Percentiles rank a stretch among this genome's conserved stretches.
Conservation (phyloP, 2,888 invertebrate genomes). For the Tetheella fluctuosa region DNA sequence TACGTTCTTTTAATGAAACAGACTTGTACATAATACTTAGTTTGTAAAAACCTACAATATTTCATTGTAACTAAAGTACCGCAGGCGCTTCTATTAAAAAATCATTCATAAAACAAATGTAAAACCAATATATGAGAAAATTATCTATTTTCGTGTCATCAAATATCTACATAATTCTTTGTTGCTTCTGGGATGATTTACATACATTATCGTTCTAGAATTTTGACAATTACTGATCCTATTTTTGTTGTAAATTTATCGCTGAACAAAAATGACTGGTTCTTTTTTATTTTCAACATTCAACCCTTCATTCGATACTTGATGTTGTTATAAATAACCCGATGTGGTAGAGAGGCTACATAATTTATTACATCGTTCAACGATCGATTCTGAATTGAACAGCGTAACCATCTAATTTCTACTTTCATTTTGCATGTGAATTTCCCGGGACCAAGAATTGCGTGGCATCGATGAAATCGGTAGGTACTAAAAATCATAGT, state of each 20-base stretch:
- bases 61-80: constrained; percentile 3
- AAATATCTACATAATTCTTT: too few relatives aligned
- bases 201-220: too few relatives aligned
- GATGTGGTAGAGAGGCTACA: constrained; percentile 58
- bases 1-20: constrained; percentile 9
- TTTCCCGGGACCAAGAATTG: too few relatives aligned
- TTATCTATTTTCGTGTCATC: too few relatives aligned
- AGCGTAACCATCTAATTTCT: constrained; percentile 22
- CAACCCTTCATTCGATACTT: constrained; percentile 36
- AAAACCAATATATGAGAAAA: too few relatives aligned
- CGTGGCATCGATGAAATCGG: too few relatives aligned
- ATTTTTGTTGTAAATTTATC: too few relatives aligned
- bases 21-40: neutral
- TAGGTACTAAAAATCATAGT: too few relatives aligned
- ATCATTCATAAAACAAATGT: neutral
- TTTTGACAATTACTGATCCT: neutral
- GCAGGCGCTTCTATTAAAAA: neutral
- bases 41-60: neutral
- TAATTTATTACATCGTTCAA: constrained; percentile 61
- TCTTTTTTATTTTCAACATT: neutral
- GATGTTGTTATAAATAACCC: constrained; percentile 63
- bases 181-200: too few relatives aligned
- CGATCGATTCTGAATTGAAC: constrained; percentile 64
- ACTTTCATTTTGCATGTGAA: constrained; percentile 21
- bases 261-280: neutral